Evolutionary conservation across 2,113 vertebrate species (phyloP).

Genomic region (Numenius arquata): DNA sequence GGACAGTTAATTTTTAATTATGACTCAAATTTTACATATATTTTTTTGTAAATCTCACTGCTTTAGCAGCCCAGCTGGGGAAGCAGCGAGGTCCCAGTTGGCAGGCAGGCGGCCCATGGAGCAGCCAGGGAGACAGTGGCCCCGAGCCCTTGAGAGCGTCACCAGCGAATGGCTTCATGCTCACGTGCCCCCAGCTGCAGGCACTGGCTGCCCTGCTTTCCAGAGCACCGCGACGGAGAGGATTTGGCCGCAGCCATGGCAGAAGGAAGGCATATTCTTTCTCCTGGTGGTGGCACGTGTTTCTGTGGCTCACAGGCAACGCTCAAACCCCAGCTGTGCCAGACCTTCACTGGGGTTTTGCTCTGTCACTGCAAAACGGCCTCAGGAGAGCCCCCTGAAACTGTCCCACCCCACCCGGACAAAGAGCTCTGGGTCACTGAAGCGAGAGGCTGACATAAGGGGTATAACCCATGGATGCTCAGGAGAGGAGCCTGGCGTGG

Average conservation of each 20-base stretch:
- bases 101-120: neutral
- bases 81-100: neutral
- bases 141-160: neutral
- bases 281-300: accelerated
- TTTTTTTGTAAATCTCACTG: accelerated
- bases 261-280: neutral
- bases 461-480: neutral
- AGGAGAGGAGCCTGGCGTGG: neutral
- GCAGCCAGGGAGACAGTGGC: neutral
- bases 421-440: neutral
- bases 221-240: accelerated
- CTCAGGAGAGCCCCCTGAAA: neutral
- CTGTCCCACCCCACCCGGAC: neutral
- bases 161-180: neutral
- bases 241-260: neutral
- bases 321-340: accelerated
- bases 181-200: constrained; percentile 19
- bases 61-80: neutral
- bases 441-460: neutral
- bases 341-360: neutral
- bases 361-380: neutral
- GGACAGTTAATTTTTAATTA: neutral
- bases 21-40: neutral
- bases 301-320: neutral
- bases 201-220: neutral